A percentile compares a stretch with the other conserved stretches of the same genome.
Evolutionary conservation across 1,140 invertebrate species (phyloP).

Genomic region (Diabrotica virgifera): DNA sequence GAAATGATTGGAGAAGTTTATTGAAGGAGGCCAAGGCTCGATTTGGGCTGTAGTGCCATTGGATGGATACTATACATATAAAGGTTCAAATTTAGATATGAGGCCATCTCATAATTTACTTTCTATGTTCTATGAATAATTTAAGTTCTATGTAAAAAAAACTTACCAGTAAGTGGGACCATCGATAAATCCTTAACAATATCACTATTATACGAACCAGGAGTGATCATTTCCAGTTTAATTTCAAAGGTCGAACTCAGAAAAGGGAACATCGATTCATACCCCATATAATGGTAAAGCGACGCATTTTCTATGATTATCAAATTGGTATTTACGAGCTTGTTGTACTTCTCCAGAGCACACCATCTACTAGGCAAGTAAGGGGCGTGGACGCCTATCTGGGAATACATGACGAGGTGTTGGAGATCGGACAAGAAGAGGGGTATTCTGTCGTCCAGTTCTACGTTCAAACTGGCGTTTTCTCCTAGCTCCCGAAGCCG

Average conservation of each 20-base stretch:
- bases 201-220: conserved; percentile 65
- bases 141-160: conserved; percentile 21
- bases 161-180: conserved; percentile 63
- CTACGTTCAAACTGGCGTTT: conserved; percentile 55
- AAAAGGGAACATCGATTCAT: conserved; percentile 61
- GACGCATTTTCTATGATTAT: conserved; percentile 77
- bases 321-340: conserved; percentile 67
- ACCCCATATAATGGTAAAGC: conserved; percentile 65
- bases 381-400: conserved; percentile 68
- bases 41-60: too few relatives aligned
- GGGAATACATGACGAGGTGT: conserved; percentile 73
- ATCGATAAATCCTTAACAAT: conserved; percentile 73
- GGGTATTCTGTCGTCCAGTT: conserved; percentile 61
- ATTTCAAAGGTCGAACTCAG: conserved; percentile 59
- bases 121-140: too few relatives aligned
- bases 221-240: conserved; percentile 71
- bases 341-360: conserved; percentile 67
- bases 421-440: conserved; percentile 80
- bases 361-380: conserved; percentile 75
- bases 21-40: too few relatives aligned
- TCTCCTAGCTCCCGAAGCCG: conserved; percentile 59
- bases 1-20: too few relatives aligned
- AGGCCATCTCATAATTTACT: too few relatives aligned
- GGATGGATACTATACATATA: too few relatives aligned
- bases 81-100: too few relatives aligned